Evolutionary conservation across 2,113 vertebrate genomes (phyloP).

Genomic region (Colistium nudipinnis): DNA sequence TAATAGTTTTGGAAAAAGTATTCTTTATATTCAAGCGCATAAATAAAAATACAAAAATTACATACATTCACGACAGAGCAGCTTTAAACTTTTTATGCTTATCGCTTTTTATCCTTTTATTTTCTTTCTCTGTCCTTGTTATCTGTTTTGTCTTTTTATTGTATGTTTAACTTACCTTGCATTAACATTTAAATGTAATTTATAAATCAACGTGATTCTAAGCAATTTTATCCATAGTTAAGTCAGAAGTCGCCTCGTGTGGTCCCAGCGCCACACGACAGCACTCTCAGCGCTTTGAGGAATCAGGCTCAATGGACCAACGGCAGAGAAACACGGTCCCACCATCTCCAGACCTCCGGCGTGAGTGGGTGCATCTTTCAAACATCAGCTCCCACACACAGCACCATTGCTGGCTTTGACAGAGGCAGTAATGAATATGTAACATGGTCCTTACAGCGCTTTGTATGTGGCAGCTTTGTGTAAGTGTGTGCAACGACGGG

Average conservation of each 20-base stretch:
- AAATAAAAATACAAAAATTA: too few relatives aligned
- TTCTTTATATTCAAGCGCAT: too few relatives aligned
- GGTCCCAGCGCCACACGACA: neutral
- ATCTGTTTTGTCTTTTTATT: too few relatives aligned
- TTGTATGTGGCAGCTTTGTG: constrained; percentile 47
- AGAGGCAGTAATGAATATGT: constrained; percentile 90
- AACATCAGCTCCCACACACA: constrained; percentile 46
- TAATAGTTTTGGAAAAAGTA: too few relatives aligned
- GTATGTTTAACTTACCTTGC: too few relatives aligned
- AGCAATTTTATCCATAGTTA: too few relatives aligned
- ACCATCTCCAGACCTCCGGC: constrained; percentile 47
- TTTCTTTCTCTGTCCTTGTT: too few relatives aligned
- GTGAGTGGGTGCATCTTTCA: constrained; percentile 67
- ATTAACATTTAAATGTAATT: too few relatives aligned
- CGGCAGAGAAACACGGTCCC: constrained; percentile 77
- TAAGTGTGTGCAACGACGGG: constrained; percentile 10
- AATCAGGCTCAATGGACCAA: constrained; percentile 67
- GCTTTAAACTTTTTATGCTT: too few relatives aligned
- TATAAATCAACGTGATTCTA: too few relatives aligned
- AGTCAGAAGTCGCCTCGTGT: neutral
- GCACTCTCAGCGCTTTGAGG: constrained; percentile 1
- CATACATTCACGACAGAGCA: too few relatives aligned
- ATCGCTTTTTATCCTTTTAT: too few relatives aligned
- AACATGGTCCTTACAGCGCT: constrained; percentile 77
- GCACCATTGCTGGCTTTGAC: constrained; percentile 45